Evolutionary conservation across 1,140 invertebrate species (phyloP).

Genomic region (Hyposmocoma kahamanoa): DNA sequence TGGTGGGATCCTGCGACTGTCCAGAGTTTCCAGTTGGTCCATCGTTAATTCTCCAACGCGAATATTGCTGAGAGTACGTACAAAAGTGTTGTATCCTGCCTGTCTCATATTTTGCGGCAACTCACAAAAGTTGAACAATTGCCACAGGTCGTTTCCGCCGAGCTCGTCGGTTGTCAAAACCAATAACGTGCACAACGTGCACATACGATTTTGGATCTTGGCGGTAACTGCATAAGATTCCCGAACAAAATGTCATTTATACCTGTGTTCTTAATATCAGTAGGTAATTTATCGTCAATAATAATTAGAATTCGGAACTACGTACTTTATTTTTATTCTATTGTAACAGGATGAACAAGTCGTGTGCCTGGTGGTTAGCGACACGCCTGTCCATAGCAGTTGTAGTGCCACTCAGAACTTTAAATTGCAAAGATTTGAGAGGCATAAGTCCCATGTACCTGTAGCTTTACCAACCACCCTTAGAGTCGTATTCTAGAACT

Average conservation of each 20-base stretch:
- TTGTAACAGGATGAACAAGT: no score
- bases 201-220: constrained; percentile 29
- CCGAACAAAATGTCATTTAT: constrained; percentile 44
- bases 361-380: no score
- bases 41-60: constrained; percentile 16
- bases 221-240: constrained; percentile 50
- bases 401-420: no score
- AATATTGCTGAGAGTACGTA: constrained; percentile 23
- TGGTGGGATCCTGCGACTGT: constrained; percentile 6
- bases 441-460: no score
- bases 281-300: no score
- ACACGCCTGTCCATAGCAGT: no score
- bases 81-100: constrained; percentile 25
- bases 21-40: constrained; percentile 8
- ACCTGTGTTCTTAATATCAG: no score
- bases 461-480: no score
- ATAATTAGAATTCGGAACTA: no score
- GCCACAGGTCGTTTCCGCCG: constrained; percentile 43
- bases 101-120: constrained; percentile 44
- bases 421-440: no score
- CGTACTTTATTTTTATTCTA: no score
- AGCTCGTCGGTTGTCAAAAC: constrained; percentile 37
- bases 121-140: constrained; percentile 38
- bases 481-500: no score
- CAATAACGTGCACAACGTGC: constrained; percentile 15